Conservation (phyloP, 2,113 vertebrate genomes). For the Arothron firmamentum region DNA sequence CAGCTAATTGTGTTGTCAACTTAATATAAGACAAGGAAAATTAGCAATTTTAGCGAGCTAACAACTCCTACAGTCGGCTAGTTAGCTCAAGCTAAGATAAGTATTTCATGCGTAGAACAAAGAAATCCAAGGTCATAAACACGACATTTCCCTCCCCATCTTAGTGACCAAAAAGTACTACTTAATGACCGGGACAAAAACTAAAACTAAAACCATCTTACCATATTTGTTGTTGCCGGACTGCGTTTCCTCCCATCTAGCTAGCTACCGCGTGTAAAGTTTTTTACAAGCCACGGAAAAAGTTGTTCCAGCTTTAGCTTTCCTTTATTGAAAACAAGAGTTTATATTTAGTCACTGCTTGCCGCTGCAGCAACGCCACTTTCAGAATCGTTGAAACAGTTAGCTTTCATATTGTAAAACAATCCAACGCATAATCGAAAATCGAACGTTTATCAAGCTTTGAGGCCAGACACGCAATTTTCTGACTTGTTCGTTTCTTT, state of each 20-base stretch:
- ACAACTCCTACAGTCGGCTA: conserved; percentile 36
- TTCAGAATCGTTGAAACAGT: too few relatives aligned
- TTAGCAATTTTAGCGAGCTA: conserved; percentile 32
- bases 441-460: too few relatives aligned
- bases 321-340: conserved; percentile 41
- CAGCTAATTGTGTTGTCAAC: not conserved
- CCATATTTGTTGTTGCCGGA: conserved; percentile 78
- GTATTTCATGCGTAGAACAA: too few relatives aligned
- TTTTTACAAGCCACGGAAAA: conserved; percentile 5
- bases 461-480: not conserved
- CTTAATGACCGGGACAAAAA: not conserved
- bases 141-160: too few relatives aligned
- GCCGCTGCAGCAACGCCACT: not conserved
- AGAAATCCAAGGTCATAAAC: too few relatives aligned
- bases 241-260: conserved; percentile 74
- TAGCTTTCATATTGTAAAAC: too few relatives aligned
- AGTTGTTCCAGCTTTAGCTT: conserved; percentile 33
- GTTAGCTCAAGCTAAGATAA: conserved; percentile 1
- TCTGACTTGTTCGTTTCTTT: not conserved
- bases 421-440: too few relatives aligned
- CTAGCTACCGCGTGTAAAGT: conserved; percentile 53
- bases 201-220: conserved; percentile 45
- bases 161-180: not conserved
- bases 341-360: fast-evolving
- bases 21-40: conserved; percentile 18